Percentiles rank a stretch among this genome's conserved stretches.
phyloP scores from a whole-genome alignment of 2,888 invertebrate species.

The Suillia variegata region DNA sequence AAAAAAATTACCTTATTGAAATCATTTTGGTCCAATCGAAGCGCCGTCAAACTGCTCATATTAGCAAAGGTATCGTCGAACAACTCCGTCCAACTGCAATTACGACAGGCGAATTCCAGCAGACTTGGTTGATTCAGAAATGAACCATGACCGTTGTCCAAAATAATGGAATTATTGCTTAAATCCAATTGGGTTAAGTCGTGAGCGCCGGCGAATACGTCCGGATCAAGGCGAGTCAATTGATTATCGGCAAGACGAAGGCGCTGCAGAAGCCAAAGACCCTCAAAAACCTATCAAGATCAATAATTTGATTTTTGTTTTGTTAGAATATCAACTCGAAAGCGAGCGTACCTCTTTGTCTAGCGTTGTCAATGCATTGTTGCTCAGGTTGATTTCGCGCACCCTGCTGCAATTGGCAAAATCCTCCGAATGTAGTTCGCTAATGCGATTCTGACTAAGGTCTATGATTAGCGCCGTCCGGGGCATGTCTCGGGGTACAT shows the following conservation, averaged over 20 bases:
- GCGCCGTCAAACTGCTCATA: slow-evolving; percentile 47
- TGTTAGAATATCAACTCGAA: too few relatives aligned
- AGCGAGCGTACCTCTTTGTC: slow-evolving; percentile 45
- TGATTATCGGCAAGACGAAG: slow-evolving; percentile 57
- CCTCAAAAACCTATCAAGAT: slow-evolving; percentile 52
- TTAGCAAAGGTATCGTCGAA: slow-evolving; percentile 57
- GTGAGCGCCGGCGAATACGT: slow-evolving; percentile 51
- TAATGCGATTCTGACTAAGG: slow-evolving; percentile 56
- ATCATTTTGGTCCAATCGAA: slow-evolving; percentile 58
- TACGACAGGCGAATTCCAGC: slow-evolving; percentile 53
- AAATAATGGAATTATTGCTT: slow-evolving; percentile 55
- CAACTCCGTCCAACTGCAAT: slow-evolving; percentile 56
- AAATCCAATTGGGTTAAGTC: slow-evolving; percentile 55
- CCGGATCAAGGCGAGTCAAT: slow-evolving; percentile 50
- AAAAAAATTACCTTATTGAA: slow-evolving; percentile 50
- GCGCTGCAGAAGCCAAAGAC: slow-evolving; percentile 48
- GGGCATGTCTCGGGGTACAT: slow-evolving; percentile 62
- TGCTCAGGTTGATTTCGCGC: slow-evolving; percentile 51
- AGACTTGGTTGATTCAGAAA: slow-evolving; percentile 55
- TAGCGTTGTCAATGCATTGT: slow-evolving; percentile 48
- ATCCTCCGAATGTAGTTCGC: slow-evolving; percentile 45
- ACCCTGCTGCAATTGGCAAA: slow-evolving; percentile 51
- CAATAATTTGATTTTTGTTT: too few relatives aligned
- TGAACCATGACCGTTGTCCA: slow-evolving; percentile 47
- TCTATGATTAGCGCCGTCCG: slow-evolving; percentile 51